Evolutionary conservation across 2,888 invertebrate species (phyloP).

Genomic region (Mechanitis messenoides): DNA sequence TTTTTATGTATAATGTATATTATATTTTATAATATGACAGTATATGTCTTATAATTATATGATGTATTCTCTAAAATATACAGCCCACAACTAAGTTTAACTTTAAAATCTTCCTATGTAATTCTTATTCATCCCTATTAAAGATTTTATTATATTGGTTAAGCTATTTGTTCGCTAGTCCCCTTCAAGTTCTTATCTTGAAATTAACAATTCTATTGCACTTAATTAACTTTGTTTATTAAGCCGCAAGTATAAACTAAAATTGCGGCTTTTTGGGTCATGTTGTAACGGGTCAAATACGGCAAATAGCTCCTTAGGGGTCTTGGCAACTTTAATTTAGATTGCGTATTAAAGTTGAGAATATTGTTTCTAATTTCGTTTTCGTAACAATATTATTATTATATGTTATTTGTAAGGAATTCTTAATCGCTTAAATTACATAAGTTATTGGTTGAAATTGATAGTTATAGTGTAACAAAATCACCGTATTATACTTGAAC

Average conservation of each 20-base stretch:
- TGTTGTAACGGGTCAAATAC: slow-evolving; percentile 12
- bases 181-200: slow-evolving; percentile 10
- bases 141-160: neutral
- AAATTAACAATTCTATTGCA: slow-evolving; percentile 21
- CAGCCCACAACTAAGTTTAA: neutral
- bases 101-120: neutral
- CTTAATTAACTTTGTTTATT: slow-evolving; percentile 26
- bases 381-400: slow-evolving; percentile 13
- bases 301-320: slow-evolving; percentile 8
- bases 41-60: too few relatives aligned
- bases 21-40: too few relatives aligned
- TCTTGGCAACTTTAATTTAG: slow-evolving; percentile 22
- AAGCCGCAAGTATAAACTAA: slow-evolving; percentile 17
- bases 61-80: neutral
- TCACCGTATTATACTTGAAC: too few relatives aligned
- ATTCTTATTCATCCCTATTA: neutral
- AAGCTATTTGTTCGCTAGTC: neutral
- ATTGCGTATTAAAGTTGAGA: slow-evolving; percentile 17
- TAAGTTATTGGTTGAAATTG: too few relatives aligned
- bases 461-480: too few relatives aligned
- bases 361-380: slow-evolving; percentile 21
- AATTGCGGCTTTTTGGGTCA: slow-evolving; percentile 22
- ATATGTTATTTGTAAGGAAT: neutral
- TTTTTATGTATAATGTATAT: too few relatives aligned
- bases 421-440: too few relatives aligned